Percentiles rank a stretch among this genome's conserved stretches.
Evolutionary conservation across 2,888 invertebrate species (phyloP).

Genomic region (Synergus laeviventris): DNA sequence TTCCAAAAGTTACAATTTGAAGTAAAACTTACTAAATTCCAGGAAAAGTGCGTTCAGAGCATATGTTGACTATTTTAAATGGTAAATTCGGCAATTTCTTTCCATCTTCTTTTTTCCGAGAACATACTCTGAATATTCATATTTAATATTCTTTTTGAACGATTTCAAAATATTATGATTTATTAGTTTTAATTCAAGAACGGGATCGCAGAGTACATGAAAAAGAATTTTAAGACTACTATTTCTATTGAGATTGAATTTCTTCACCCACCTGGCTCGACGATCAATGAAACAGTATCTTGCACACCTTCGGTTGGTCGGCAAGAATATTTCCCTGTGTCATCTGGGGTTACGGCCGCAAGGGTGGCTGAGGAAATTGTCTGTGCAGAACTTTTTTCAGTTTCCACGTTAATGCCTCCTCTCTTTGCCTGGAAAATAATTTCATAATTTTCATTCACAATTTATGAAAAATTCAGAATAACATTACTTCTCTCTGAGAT

Average conservation of each 20-base stretch:
- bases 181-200: no score
- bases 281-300: constrained; percentile 80
- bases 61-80: no score
- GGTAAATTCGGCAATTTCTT: no score
- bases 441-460: not conserved
- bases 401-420: constrained; percentile 82
- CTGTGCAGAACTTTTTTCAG: constrained; percentile 80
- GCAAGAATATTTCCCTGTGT: constrained; percentile 82
- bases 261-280: constrained; percentile 79
- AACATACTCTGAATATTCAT: no score
- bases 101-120: no score
- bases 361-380: constrained; percentile 81
- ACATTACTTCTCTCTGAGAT: not conserved
- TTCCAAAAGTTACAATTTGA: no score
- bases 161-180: no score
- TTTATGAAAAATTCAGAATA: not conserved
- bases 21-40: no score
- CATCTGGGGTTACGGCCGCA: constrained; percentile 78
- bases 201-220: no score
- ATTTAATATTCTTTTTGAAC: no score
- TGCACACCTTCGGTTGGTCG: constrained; percentile 79
- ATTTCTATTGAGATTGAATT: not conserved
- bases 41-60: no score
- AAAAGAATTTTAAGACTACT: not conserved
- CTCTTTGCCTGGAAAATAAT: constrained; percentile 72